Conservation (phyloP, 2,113 vertebrate genomes). For the Eolophus roseicapilla region DNA sequence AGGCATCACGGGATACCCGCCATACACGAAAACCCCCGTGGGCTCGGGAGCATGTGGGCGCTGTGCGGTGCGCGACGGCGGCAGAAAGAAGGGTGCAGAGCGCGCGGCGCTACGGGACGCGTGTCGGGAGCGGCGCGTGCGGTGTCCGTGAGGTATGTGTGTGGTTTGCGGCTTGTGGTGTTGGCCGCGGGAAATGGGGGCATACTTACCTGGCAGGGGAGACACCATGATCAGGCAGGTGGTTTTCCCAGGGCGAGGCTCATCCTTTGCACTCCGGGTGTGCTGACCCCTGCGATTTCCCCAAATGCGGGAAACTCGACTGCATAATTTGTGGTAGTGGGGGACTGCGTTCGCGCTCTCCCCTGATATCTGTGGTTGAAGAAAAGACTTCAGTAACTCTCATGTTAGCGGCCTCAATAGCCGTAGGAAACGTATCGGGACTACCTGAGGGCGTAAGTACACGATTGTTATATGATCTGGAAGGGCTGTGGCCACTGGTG, state of each 20-base stretch:
- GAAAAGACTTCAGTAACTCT: too few relatives aligned
- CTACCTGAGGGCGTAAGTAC: too few relatives aligned
- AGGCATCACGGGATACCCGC: neutral
- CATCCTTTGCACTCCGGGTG: neutral
- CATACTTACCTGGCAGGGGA: neutral
- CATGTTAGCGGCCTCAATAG: too few relatives aligned
- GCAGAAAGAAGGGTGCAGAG: rapidly evolving
- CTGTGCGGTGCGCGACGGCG: too few relatives aligned
- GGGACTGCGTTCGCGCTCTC: conserved; percentile 20
- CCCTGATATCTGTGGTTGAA: neutral
- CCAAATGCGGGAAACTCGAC: conserved; percentile 25
- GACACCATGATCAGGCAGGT: neutral
- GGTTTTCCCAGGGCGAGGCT: neutral
- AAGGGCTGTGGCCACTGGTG: too few relatives aligned
- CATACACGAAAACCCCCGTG: rapidly evolving
- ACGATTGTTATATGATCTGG: neutral
- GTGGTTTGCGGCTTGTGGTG: too few relatives aligned
- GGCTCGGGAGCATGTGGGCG: too few relatives aligned
- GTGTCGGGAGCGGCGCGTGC: neutral
- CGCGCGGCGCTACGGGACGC: neutral
- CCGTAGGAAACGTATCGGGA: too few relatives aligned
- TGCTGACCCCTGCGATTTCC: conserved; percentile 4
- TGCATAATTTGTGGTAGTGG: conserved; percentile 41
- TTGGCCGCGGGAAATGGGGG: neutral
- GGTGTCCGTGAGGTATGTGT: neutral